These are phyloP conservation scores for Spilogale gracilis DNA, from an alignment of 2,113 vertebrate species.

Conservation along the genomic window DNA sequence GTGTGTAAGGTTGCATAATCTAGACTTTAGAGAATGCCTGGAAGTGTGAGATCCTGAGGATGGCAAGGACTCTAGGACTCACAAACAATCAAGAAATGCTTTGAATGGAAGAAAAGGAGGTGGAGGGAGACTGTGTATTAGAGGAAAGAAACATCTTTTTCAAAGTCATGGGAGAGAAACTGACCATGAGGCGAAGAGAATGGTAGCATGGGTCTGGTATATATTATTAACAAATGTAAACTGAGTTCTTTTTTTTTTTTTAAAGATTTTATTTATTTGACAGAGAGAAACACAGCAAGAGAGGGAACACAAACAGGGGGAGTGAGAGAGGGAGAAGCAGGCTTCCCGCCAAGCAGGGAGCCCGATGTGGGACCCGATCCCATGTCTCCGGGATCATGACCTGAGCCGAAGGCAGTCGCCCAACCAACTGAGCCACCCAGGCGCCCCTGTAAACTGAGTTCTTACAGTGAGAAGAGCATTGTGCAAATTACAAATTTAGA, in stretches of 20 bases:
- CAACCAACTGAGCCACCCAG: too few relatives aligned
- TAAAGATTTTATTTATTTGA: too few relatives aligned
- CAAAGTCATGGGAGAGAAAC: background rate
- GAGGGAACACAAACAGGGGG: too few relatives aligned
- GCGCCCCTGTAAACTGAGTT: background rate
- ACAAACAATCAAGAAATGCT: background rate
- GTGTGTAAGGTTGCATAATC: rapidly evolving
- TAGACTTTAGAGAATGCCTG: background rate
- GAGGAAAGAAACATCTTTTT: background rate
- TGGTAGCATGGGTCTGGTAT: background rate
- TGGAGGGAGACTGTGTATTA: background rate
- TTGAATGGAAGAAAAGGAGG: background rate
- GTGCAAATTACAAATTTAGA: background rate
- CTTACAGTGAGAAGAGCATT: background rate
- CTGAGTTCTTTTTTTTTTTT: background rate
- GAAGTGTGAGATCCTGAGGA: background rate
- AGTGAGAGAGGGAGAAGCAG: too few relatives aligned
- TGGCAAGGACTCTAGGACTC: background rate
- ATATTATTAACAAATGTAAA: background rate
- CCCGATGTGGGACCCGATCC: too few relatives aligned
- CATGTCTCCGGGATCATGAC: too few relatives aligned
- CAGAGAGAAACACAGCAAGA: too few relatives aligned
- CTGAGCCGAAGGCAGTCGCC: too few relatives aligned
- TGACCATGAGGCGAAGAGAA: background rate
- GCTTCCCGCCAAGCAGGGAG: too few relatives aligned